Evolutionary conservation across 2,797 vertebrate genomes (phyloP).

Genomic region (Dromococcyx pavoninus): DNA sequence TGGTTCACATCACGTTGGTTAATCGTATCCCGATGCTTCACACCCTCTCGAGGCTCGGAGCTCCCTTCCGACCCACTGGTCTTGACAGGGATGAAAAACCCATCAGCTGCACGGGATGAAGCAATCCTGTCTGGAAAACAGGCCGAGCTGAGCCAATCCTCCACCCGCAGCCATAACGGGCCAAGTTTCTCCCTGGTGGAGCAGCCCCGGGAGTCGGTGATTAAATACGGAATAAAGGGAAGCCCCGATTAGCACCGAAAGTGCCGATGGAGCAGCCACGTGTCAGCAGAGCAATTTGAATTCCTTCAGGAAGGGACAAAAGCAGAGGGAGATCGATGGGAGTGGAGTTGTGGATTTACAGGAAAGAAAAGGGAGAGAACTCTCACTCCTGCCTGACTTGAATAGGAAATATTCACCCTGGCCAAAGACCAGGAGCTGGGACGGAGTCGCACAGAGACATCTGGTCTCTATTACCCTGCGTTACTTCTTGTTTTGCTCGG

Average conservation of each 20-base stretch:
- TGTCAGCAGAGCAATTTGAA: fast-evolving
- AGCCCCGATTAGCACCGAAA: neutral
- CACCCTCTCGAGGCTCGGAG: neutral
- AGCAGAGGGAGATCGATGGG: neutral
- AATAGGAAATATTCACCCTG: neutral
- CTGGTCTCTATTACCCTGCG: constrained; percentile 34
- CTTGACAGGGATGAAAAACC: neutral
- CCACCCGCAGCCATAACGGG: neutral
- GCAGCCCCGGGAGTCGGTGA: neutral
- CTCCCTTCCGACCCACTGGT: neutral
- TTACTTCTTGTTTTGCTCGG: constrained; percentile 13
- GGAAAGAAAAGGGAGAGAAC: neutral
- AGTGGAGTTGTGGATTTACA: neutral
- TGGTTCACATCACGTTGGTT: neutral
- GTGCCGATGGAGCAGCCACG: fast-evolving
- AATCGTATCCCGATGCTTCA: fast-evolving
- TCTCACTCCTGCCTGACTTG: neutral
- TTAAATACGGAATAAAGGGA: neutral
- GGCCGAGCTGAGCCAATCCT: neutral
- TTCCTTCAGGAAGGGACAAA: neutral
- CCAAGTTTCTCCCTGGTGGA: neutral
- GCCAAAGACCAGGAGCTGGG: neutral
- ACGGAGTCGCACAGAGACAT: constrained; percentile 8
- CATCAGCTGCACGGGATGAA: neutral
- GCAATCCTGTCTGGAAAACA: neutral